Evolutionary conservation across 2,113 vertebrate genomes (phyloP), one percentile per base, ranked within the genome.

Genomic region (Columba janthina): DNA sequence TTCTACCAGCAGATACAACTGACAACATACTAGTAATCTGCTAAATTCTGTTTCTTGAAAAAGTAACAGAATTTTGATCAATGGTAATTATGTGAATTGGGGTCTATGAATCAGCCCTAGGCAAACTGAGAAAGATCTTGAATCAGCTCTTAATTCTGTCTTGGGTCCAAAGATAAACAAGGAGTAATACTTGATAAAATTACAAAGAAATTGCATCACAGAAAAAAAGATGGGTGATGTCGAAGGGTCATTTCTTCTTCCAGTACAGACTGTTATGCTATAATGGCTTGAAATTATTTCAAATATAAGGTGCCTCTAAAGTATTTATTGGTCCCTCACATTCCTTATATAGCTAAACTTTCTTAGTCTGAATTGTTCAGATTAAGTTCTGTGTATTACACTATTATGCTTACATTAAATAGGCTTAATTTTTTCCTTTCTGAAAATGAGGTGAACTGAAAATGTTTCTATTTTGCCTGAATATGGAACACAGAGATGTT

Each of bases 401-500:
- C 28, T 66, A 71, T 61, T 80, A 83, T 1, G 3, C 73, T 94
- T 90, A 80, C 7, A 32, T 69, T 84, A 85, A 91, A 93, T 62
- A 46, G 14, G 48, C 19, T 42, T 88, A 50, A 19, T 48, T 84
- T 62, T 48, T 77, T 58, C 20, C 65, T 70, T 93, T 93, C 56
- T 74, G 51, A 61, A 80, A 88, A 90, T 54, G 6, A 77, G 18
- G n/a, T 50, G 46, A 96, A 93, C 56, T 74, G 51, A 61, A 80
- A 88, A 90, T 54, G 6, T 48, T 32, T 85, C 42, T 80, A 4
- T 70, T 92, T 83, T 88, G 64, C 53, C 89, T 93, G 75, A 91
- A 93, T 86, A 96, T 74, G 75, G 94, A 97, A 96, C 75, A 93
- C 81, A 96, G 88, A 93, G 67, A 94, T 80, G 56, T 93, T 97